Evolutionary conservation across 2,888 invertebrate species (phyloP), one percentile per base, ranked within the genome.

Genomic region (Thumatha senex): DNA sequence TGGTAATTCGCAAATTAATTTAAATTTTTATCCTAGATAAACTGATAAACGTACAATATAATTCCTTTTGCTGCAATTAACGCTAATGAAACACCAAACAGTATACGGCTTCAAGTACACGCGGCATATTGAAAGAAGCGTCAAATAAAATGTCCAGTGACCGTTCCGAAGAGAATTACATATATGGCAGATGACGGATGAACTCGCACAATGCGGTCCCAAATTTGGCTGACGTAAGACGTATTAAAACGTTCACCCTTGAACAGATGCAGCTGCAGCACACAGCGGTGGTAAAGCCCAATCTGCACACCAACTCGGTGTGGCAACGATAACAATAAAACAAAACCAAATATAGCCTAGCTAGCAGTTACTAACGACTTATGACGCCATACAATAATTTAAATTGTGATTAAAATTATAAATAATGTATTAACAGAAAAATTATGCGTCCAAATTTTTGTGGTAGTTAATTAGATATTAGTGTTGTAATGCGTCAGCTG

Each of bases 361-460:
- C 63, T 66, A 68, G 51, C 30, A 57, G 49, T 62, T 36, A 30
- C 44, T 47, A 15, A 55, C 51, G 57, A 80, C 85, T 82, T 85
- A 86, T 85, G 87, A 86, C 83, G 74, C 74, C 76, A 83, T 82
- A 88, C 88, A 89, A 87, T 89, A 88, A 89, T 80, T 71, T 64
- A 42, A 75, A 85, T 83, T 87, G 89, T 88, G 88, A 88, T 89
- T 76, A 77, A 61, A 39, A 58, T 58, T 63, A 50, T 65, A 77
- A 57, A 31, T 31, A 5, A 31, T 3, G 10, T 31, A 10, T 67
- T 55, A 63, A 48, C 59, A 47, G 41, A 56, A 80, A 76, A 86
- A 82, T 75, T 71, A 88, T 80, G 89, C 89, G 89, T 89, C 89
- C 89, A 89, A 87, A 77, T 80, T 77, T 80, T 78, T 80, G 73